These are phyloP conservation scores for Lepidocolaptes lacrymiger DNA, from an alignment of 2,797 vertebrate species.

Conservation along the genomic window DNA sequence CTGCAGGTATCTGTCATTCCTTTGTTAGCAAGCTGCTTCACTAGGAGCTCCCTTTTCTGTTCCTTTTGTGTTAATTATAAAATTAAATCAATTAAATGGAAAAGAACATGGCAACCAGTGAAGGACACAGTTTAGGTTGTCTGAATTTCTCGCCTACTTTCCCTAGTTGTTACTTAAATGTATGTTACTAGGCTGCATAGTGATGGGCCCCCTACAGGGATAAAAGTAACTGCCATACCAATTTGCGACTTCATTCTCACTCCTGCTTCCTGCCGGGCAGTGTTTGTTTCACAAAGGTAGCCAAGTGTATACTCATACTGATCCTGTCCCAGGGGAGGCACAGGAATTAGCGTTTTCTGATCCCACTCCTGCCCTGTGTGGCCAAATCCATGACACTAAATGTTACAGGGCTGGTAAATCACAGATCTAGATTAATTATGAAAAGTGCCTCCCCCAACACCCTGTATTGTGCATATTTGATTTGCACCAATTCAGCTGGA, in stretches of 20 bases:
- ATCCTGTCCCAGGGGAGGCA: not conserved
- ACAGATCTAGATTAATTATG: not conserved
- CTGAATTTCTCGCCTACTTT: not conserved
- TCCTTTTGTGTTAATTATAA: not conserved
- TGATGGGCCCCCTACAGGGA: not conserved
- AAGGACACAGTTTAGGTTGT: not conserved
- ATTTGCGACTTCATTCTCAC: not conserved
- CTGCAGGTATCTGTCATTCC: not conserved
- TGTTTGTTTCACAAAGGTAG: not conserved
- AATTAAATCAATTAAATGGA: not conserved
- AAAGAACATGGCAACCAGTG: not conserved
- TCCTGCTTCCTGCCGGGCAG: not conserved
- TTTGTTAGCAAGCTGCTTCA: not conserved
- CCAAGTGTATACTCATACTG: not conserved
- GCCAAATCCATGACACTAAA: not conserved
- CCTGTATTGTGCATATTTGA: not conserved
- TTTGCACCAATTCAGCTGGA: not conserved
- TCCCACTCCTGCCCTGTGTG: rapidly evolving
- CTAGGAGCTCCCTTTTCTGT: not conserved
- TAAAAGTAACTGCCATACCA: not conserved
- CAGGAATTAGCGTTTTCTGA: not conserved
- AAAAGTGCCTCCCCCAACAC: not conserved
- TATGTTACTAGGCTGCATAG: not conserved
- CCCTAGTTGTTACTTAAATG: not conserved
- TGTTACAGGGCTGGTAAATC: not conserved